These are phyloP conservation scores for Geophilus truncorum DNA, from an alignment of 2,888 invertebrate species.

Conservation along the genomic window DNA sequence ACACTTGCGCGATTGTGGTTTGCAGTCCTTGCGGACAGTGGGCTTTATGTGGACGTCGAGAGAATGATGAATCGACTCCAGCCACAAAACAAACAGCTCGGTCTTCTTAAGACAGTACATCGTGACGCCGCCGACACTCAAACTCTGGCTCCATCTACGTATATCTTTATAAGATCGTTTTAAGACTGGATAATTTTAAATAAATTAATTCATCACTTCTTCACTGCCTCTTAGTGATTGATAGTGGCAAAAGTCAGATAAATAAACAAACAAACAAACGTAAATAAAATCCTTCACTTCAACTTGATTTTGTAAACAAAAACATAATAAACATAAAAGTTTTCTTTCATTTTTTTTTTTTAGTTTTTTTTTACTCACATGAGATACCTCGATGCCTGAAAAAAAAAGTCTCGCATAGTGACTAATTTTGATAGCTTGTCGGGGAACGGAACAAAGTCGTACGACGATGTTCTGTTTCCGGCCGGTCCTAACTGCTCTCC, in stretches of 20 bases:
- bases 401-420: neutral
- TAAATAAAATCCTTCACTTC: neutral
- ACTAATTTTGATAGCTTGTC: neutral
- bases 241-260: neutral
- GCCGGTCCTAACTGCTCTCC: slow-evolving; percentile 14
- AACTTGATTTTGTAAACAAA: neutral
- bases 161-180: neutral
- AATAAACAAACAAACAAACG: neutral
- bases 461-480: neutral
- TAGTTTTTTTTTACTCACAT: neutral
- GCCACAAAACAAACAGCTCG: slow-evolving; percentile 32
- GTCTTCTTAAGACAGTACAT: slow-evolving; percentile 6
- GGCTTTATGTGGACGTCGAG: slow-evolving; percentile 33
- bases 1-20: slow-evolving; percentile 22
- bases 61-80: slow-evolving; percentile 31
- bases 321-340: too few species aligned
- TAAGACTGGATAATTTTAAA: neutral
- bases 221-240: neutral
- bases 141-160: neutral
- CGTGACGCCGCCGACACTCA: slow-evolving; percentile 5
- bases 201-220: neutral
- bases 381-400: neutral
- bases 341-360: neutral
- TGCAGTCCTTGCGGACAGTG: slow-evolving; percentile 25
- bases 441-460: neutral